Percentiles rank a stretch among this genome's conserved stretches.
These are phyloP conservation scores for Brachionus koreanus DNA, from an alignment of 1,140 invertebrate genomes.

Conservation along the genomic window DNA sequence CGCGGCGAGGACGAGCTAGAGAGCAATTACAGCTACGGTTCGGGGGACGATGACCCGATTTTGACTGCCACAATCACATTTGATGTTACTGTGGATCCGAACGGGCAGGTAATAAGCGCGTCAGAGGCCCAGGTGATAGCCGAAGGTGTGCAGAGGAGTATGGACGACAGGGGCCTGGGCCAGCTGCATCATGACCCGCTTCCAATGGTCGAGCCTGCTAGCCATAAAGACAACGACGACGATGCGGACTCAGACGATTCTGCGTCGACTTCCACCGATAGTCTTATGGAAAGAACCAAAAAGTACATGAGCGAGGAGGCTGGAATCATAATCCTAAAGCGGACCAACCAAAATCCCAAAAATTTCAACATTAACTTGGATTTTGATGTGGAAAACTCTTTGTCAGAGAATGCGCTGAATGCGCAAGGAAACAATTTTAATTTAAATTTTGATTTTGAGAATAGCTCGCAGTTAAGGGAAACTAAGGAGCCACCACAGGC, in stretches of 20 bases:
- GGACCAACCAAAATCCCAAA: background rate
- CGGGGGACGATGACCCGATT: conserved; percentile 30
- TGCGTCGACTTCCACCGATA: conserved; percentile 15
- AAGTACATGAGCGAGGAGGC: conserved; percentile 43
- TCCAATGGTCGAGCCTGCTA: background rate
- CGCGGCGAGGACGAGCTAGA: conserved; percentile 15
- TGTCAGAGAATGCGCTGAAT: background rate
- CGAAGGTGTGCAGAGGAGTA: conserved; percentile 9
- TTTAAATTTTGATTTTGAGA: conserved; percentile 43
- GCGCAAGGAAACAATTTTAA: background rate
- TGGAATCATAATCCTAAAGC: conserved; percentile 30
- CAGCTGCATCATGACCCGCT: background rate
- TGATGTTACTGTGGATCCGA: conserved; percentile 38
- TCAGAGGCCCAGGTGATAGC: conserved; percentile 26
- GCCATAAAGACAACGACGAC: background rate
- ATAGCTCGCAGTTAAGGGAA: background rate
- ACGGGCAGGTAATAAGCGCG: conserved; percentile 38
- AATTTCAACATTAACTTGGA: conserved; percentile 40
- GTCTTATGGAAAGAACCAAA: conserved; percentile 37
- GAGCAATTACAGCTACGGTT: conserved; percentile 11
- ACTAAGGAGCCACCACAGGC: background rate
- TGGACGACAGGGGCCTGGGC: background rate
- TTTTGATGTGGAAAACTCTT: conserved; percentile 28
- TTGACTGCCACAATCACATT: conserved; percentile 43
- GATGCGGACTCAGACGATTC: background rate